Evolutionary conservation across 2,888 invertebrate species (phyloP), one percentile per base, ranked within the genome.

Genomic region (Spialia ferax): DNA sequence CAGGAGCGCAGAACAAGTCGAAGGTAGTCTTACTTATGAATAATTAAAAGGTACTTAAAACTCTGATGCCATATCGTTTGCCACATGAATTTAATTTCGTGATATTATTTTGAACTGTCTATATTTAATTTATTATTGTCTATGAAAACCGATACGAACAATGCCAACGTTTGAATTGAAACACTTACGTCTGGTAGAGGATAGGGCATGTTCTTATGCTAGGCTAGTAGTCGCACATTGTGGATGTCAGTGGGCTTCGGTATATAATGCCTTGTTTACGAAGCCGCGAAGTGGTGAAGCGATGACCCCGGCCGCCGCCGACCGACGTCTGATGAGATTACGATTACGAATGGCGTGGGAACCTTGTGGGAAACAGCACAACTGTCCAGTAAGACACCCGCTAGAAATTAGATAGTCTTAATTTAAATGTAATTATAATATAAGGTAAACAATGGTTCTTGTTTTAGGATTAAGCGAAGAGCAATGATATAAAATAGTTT

Each of bases 401-500:
- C 89, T 93, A 93, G 92, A 84, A 79, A 82, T 86, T 93, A 93
- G 92, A 91, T 93, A 93, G 93, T 82, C 75, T 87, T 93, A 93
- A 93, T 91, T 91, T 89, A 88, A 89, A 77, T 91, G 88, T 92
- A 92, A 93, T 91, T 92, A 90, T 91, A 88, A 84, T 79, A 69
- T 91, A 91, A 90, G 91, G 88, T 91, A 91, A 91, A 90, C 86
- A 91, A 92, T 91, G 91, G 90, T 93, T 93, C 92, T 93, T 91
- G 92, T 93, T 93, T 88, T 91, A 93, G 89, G 79, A 72, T 62
- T 93, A 93, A 93, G 92, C 84, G 87, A 92, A 93, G 91, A 92
- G 93, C 92, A 93, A 93, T 92, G 93, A 89, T 92, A 90, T 92
- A 90, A 89, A 88, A 91, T 91, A 93, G 92, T 91, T 93, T 93